Evolutionary conservation across 2,113 vertebrate species (phyloP), one percentile per base, ranked within the genome.

Genomic region (Thryonomys swinderianus): DNA sequence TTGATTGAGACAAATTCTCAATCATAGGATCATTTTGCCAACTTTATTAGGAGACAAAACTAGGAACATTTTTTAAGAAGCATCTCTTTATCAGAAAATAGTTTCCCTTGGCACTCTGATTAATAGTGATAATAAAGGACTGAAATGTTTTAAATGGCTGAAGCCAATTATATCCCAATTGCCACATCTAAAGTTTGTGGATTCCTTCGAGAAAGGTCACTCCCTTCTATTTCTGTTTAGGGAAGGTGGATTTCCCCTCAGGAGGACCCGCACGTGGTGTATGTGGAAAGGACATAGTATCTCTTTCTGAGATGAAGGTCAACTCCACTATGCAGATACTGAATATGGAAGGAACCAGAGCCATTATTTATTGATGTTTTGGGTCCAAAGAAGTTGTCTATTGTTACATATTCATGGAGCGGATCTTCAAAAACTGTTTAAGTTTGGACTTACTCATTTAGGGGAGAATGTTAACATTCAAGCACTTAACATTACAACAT

Each of bases 301-400:
- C 34, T 21, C 16, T 7, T 34, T 17, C 3, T 21, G 18, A 42
- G 57, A 30, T 7, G 16, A 6, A 81, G 11, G 55, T 17, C 45
- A 30, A 5, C 66, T 55, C 3, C 0, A 27, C 59, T 23, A 53
- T 5, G 7, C 8, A 42, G 8, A 40, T 7, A 0, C 0, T 42
- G 61, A 9, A 4, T 2, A 2, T 0, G 3, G 30, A n/a, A 17
- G 0, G 1, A 3, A 18, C 18, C 13, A 20, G 45, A 64, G 4
- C 2, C 23, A 4, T 9, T 12, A 40, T 1, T 4, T 2, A 23
- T 2, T 17, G 12, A 7, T 17, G 30, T 67, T 61, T 59, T 6
- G 8, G 6, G 23, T 30, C 7, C n/a, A 14, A 4, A 37, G 37
- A 9, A n/a, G 8, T 9, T 34, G 27, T 10, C 45, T 13, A 12